A percentile compares a stretch with the other conserved stretches of the same genome.
Evolutionary conservation across 2,113 vertebrate genomes (phyloP).

Genomic region (Phrynosoma blainvillii): DNA sequence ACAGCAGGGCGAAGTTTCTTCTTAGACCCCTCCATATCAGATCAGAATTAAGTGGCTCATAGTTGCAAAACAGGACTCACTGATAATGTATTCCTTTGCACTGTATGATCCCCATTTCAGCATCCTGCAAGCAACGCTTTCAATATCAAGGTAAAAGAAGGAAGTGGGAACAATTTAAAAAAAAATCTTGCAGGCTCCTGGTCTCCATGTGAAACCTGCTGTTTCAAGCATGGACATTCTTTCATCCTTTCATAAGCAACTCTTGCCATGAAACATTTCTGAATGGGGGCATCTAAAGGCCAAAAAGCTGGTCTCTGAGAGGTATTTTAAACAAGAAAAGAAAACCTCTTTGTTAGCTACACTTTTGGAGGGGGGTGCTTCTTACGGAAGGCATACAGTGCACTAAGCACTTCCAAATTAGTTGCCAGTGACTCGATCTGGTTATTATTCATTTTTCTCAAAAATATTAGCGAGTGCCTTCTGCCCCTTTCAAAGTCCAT

Average conservation of each 20-base stretch:
- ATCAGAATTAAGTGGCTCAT: neutral
- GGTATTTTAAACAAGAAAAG: constrained; percentile 20
- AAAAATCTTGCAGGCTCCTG: neutral
- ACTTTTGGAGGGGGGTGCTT: constrained; percentile 58
- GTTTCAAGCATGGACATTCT: constrained; percentile 57
- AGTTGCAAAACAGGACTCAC: neutral
- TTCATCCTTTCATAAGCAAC: constrained; percentile 71
- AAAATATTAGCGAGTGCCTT: constrained; percentile 73
- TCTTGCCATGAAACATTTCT: constrained; percentile 62
- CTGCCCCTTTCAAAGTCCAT: constrained; percentile 54
- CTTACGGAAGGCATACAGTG: constrained; percentile 52
- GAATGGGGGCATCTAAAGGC: constrained; percentile 64
- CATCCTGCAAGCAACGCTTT: constrained; percentile 19
- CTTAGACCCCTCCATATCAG: constrained; percentile 16
- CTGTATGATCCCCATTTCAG: neutral
- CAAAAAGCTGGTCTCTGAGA: constrained; percentile 66
- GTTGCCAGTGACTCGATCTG: constrained; percentile 67
- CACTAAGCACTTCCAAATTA: constrained; percentile 71
- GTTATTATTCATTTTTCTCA: constrained; percentile 74
- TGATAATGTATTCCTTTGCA: constrained; percentile 1
- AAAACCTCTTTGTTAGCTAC: constrained; percentile 62
- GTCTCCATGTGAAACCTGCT: constrained; percentile 49
- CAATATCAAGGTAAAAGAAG: constrained; percentile 44
- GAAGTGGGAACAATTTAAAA: constrained; percentile 1
- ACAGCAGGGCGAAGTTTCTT: neutral